A percentile compares a stretch with the other conserved stretches of the same genome.
These are phyloP conservation scores for Coenonympha arcania DNA, from an alignment of 2,888 invertebrate species.

Conservation along the genomic window DNA sequence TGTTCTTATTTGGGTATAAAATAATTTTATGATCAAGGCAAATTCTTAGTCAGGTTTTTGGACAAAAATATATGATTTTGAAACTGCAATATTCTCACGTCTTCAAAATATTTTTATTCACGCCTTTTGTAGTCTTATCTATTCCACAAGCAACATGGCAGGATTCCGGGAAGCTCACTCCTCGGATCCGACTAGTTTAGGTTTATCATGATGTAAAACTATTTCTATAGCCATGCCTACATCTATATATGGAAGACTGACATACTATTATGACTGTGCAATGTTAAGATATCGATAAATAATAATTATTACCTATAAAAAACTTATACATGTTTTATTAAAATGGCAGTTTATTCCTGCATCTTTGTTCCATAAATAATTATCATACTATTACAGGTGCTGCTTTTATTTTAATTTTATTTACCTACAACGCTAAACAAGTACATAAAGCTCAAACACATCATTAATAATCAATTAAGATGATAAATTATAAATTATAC, in stretches of 20 bases:
- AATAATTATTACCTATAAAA: conserved; percentile 14
- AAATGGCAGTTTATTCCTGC: conserved; percentile 16
- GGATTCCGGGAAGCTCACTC: conserved; percentile 12
- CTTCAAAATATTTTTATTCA: conserved; percentile 3
- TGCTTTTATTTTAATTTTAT: conserved; percentile 2
- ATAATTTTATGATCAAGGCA: not conserved
- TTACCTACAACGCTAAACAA: not conserved
- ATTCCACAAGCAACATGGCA: conserved; percentile 2
- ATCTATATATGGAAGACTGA: conserved; percentile 11
- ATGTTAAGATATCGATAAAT: conserved; percentile 13
- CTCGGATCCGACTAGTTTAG: conserved; percentile 8
- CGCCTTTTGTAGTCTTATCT: conserved; percentile 5
- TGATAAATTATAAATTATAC: no score
- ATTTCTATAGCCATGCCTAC: conserved; percentile 8
- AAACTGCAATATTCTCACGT: not conserved
- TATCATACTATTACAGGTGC: conserved; percentile 15
- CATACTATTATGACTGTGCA: conserved; percentile 11
- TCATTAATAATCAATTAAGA: not conserved
- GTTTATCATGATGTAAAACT: conserved; percentile 15
- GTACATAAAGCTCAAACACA: not conserved
- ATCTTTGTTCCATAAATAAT: conserved; percentile 14
- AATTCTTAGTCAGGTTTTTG: not conserved
- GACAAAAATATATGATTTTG: not conserved
- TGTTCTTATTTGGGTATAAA: conserved; percentile 8
- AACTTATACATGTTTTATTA: conserved; percentile 10